Percentiles rank a stretch among this genome's conserved stretches.
These are phyloP conservation scores for Prunella strophiata DNA, from an alignment of 2,797 vertebrate species.

Conservation along the genomic window DNA sequence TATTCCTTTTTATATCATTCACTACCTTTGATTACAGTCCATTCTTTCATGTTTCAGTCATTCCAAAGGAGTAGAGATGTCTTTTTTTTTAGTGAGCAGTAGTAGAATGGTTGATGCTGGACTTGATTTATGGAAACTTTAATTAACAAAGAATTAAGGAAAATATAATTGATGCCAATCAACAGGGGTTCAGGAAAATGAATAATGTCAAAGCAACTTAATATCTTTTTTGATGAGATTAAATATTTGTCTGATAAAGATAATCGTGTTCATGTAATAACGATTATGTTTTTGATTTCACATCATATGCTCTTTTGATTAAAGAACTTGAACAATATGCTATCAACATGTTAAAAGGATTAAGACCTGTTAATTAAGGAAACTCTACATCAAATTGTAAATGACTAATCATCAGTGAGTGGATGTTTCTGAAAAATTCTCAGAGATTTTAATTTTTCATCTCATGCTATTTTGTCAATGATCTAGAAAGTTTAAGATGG, in stretches of 20 bases:
- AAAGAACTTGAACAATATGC: conserved; percentile 50
- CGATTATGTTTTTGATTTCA: conserved; percentile 39
- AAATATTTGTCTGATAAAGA: conserved; percentile 52
- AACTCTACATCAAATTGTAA: neutral
- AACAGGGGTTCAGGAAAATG: neutral
- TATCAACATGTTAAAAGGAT: conserved; percentile 40
- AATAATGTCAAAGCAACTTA: conserved; percentile 33
- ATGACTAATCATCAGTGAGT: conserved; percentile 16
- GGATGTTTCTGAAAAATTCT: neutral
- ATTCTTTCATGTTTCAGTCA: neutral
- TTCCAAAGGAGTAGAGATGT: neutral
- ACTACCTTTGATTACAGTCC: neutral
- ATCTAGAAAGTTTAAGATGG: neutral
- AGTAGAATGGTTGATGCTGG: neutral
- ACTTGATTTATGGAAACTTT: conserved; percentile 14
- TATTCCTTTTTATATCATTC: neutral
- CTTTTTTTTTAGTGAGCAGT: neutral
- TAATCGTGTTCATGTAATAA: conserved; percentile 27
- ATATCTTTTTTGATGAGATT: conserved; percentile 42
- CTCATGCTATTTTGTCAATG: neutral
- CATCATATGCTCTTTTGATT: conserved; percentile 39
- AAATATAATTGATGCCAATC: conserved; percentile 41
- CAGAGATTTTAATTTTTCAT: neutral
- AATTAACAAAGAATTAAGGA: conserved; percentile 40
- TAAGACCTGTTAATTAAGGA: conserved; percentile 37